Percentiles rank a stretch among this genome's conserved stretches.
These are phyloP conservation scores for Uloborus plumipes DNA, from an alignment of 2,888 invertebrate species.

Conservation along the genomic window DNA sequence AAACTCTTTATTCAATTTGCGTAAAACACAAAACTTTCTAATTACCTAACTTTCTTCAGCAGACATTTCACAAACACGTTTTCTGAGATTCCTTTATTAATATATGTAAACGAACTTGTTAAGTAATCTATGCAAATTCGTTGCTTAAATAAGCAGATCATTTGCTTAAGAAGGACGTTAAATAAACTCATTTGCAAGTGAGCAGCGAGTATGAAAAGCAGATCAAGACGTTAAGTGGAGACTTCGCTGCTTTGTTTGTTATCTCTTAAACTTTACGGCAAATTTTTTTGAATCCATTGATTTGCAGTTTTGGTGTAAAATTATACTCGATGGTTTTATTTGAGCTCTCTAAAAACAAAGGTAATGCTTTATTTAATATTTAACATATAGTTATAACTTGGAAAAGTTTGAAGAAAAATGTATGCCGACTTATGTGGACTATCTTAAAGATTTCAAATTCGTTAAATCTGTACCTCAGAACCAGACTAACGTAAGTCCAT, in stretches of 20 bases:
- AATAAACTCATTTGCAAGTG: slow-evolving; percentile 48
- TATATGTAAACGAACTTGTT: slow-evolving; percentile 33
- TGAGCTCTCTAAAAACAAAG: background rate
- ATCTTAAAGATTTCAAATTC: too few species aligned
- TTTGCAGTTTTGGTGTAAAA: background rate
- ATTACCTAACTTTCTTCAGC: slow-evolving; percentile 32
- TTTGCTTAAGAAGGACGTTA: slow-evolving; percentile 33
- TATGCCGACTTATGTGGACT: too few species aligned
- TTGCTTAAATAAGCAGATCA: slow-evolving; percentile 26
- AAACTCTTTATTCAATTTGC: slow-evolving; percentile 20
- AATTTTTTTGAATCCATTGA: background rate
- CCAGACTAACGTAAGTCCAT: too few species aligned
- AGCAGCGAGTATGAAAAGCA: slow-evolving; percentile 24
- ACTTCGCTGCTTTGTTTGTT: background rate
- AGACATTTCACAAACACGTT: slow-evolving; percentile 21
- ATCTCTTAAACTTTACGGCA: background rate
- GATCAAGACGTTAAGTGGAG: slow-evolving; percentile 4
- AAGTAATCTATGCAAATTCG: slow-evolving; percentile 43
- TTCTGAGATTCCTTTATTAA: slow-evolving; percentile 23
- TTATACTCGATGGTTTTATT: background rate
- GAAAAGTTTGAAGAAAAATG: too few species aligned
- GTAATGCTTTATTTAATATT: background rate
- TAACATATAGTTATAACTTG: too few species aligned
- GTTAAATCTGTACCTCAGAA: too few species aligned
- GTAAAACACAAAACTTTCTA: slow-evolving; percentile 42